Conservation (phyloP, 2,888 invertebrate genomes). For the Drosophila subsilvestris region DNA sequence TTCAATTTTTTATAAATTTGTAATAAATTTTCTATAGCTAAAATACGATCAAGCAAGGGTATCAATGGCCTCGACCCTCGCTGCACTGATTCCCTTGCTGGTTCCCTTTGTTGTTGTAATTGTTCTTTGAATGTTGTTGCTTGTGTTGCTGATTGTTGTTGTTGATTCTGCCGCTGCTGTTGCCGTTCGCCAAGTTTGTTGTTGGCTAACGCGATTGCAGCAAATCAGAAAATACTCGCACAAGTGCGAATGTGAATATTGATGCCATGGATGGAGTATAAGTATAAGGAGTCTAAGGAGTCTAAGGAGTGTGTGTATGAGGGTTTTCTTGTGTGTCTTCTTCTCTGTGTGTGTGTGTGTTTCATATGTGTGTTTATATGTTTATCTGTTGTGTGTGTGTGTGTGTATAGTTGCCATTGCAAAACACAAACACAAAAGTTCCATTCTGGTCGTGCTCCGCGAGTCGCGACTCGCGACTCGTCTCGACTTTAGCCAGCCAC, state of each 20-base stretch:
- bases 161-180: slow-evolving; percentile 37
- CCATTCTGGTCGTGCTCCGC: slow-evolving; percentile 48
- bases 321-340: not conserved
- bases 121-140: slow-evolving; percentile 27
- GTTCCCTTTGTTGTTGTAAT: slow-evolving; percentile 12
- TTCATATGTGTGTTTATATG: slow-evolving; percentile 22
- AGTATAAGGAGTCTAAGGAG: slow-evolving; percentile 11
- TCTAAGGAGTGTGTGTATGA: not conserved
- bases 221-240: slow-evolving; percentile 79
- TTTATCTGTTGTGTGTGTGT: not conserved
- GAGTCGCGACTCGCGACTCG: slow-evolving; percentile 42
- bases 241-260: slow-evolving; percentile 81
- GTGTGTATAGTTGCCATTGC: slow-evolving; percentile 45
- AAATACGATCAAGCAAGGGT: not conserved
- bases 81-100: not conserved
- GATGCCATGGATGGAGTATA: slow-evolving; percentile 48
- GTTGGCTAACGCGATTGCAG: slow-evolving; percentile 64
- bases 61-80: not conserved
- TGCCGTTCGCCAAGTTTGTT: slow-evolving; percentile 61
- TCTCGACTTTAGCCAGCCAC: slow-evolving; percentile 55
- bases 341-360: slow-evolving; percentile 13
- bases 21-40: not conserved
- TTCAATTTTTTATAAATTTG: too few relatives aligned
- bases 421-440: slow-evolving; percentile 48
- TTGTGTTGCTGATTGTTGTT: slow-evolving; percentile 51